These are phyloP conservation scores for Eonycteris spelaea DNA, from an alignment of 2,113 vertebrate genomes.

Conservation along the genomic window DNA sequence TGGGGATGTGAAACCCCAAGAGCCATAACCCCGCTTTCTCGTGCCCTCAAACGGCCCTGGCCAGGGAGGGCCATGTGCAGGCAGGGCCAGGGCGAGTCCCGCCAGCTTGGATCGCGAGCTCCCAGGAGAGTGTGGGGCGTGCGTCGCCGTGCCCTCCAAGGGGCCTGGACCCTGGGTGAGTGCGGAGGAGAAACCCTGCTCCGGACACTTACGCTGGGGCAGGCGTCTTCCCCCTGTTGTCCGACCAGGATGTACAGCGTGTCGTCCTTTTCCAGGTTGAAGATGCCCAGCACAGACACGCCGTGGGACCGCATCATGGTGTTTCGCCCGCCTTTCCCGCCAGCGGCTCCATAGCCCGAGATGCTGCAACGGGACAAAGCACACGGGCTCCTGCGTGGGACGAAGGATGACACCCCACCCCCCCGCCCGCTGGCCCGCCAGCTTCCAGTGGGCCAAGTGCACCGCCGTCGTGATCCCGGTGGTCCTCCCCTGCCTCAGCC, in stretches of 20 bases:
- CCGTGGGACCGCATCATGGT: constrained; percentile 91
- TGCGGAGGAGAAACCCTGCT: not conserved
- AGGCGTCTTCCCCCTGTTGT: constrained; percentile 96
- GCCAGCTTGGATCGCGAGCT: not conserved
- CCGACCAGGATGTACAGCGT: constrained; percentile 94
- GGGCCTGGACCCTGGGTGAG: not conserved
- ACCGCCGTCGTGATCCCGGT: rapidly evolving
- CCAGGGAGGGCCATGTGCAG: not conserved
- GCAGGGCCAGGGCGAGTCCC: not conserved
- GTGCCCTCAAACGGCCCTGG: not conserved
- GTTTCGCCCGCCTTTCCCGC: constrained; percentile 93
- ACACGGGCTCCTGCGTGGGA: rapidly evolving
- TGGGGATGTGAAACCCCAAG: not conserved
- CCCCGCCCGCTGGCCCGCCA: too few relatives aligned
- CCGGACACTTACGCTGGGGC: constrained; percentile 91
- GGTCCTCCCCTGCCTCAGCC: not conserved
- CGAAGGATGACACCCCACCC: not conserved
- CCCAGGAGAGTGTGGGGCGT: not conserved
- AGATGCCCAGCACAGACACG: constrained; percentile 91
- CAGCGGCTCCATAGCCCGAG: constrained; percentile 94
- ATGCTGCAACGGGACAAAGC: constrained; percentile 86
- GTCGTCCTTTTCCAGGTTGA: constrained; percentile 91
- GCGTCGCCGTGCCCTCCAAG: not conserved
- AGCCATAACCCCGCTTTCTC: not conserved
- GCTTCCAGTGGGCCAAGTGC: not conserved